phyloP scores from a whole-genome alignment of 1,140 invertebrate species.

The Patella vulgata region DNA sequence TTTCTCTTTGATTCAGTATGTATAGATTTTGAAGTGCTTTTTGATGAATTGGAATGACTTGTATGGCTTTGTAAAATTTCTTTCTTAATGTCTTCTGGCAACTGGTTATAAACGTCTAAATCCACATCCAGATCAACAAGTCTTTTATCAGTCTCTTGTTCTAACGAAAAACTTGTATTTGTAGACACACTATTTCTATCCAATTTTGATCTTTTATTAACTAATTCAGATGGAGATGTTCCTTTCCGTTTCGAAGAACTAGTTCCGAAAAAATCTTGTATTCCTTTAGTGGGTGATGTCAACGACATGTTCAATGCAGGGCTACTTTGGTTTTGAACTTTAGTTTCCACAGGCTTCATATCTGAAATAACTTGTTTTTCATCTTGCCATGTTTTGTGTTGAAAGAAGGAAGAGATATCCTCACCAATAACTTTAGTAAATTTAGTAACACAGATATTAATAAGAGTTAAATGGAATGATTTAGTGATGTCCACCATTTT shows the following conservation, averaged over 20 bases:
- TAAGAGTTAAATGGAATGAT: slow-evolving; percentile 44
- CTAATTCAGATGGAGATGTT: too few species aligned
- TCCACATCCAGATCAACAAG: slow-evolving; percentile 20
- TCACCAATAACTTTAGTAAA: slow-evolving; percentile 29
- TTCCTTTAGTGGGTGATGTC: too few species aligned
- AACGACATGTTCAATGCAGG: too few species aligned
- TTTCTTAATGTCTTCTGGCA: slow-evolving; percentile 28
- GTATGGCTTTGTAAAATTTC: slow-evolving; percentile 29
- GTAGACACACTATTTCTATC: too few species aligned
- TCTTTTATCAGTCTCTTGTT: too few species aligned
- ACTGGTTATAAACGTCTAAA: slow-evolving; percentile 24
- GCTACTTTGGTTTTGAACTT: slow-evolving; percentile 2
- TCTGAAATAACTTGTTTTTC: not conserved
- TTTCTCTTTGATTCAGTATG: too few species aligned
- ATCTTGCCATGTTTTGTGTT: not conserved
- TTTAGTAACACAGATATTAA: slow-evolving; percentile 46
- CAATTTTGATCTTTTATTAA: too few species aligned
- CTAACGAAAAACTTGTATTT: too few species aligned
- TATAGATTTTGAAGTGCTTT: not conserved
- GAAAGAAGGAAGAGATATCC: slow-evolving; percentile 34
- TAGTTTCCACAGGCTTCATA: not conserved
- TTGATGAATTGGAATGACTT: too few species aligned
- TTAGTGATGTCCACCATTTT: slow-evolving; percentile 39
- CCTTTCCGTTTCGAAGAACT: too few species aligned
- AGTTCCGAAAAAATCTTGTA: too few species aligned